phyloP scores from a whole-genome alignment of 1,140 invertebrate genomes.

The Subanguina moxae region DNA sequence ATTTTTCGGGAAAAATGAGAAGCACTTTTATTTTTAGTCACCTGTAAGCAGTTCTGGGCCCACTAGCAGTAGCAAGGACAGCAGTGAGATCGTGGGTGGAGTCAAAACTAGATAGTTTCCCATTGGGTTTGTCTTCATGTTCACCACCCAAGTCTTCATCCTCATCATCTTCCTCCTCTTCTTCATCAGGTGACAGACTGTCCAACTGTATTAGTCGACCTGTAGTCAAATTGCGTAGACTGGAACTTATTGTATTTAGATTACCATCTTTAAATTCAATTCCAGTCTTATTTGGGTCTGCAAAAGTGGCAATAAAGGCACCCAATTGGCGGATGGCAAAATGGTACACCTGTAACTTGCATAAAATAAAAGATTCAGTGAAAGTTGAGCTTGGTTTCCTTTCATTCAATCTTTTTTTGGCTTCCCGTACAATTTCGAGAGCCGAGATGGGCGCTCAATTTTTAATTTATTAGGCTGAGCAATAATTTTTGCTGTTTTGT shows the following conservation, averaged over 20 bases:
- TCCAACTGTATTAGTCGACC: neutral
- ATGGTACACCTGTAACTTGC: constrained; percentile 17
- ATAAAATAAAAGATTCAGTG: too few relatives aligned
- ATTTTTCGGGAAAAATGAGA: too few relatives aligned
- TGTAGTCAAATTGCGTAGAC: neutral
- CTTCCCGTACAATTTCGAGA: too few relatives aligned
- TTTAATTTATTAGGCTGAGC: too few relatives aligned
- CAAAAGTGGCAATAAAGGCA: constrained; percentile 36
- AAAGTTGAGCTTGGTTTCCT: too few relatives aligned
- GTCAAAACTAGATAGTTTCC: constrained; percentile 3
- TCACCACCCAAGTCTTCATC: neutral
- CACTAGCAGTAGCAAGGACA: neutral
- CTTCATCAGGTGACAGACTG: neutral
- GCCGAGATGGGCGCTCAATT: too few relatives aligned
- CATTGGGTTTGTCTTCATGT: neutral
- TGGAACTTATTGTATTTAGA: neutral
- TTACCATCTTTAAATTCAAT: constrained; percentile 10
- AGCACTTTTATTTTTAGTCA: too few relatives aligned
- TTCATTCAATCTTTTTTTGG: too few relatives aligned
- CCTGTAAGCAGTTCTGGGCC: too few relatives aligned
- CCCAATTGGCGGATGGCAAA: constrained; percentile 19
- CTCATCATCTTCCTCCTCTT: neutral
- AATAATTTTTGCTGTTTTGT: too few relatives aligned
- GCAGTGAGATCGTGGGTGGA: constrained; percentile 1
- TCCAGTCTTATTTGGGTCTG: constrained; percentile 22